Base-by-base conservation (phyloP, 1,140 invertebrate species). In the Drosophila prosaltans region DNA sequence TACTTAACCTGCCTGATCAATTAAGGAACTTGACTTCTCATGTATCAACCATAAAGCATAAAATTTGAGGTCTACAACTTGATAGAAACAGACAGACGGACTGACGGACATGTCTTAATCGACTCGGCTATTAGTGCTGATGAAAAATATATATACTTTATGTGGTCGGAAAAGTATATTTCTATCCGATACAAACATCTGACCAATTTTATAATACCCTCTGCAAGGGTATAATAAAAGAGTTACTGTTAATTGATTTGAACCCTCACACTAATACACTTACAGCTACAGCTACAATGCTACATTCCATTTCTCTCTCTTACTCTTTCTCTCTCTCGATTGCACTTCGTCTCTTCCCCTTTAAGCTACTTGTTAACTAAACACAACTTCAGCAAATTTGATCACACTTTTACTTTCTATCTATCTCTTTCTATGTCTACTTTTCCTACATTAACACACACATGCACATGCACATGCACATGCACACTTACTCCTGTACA, bases 371-470 rank as follows among this genome's bases (percentile, higher is more conserved):
- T 36, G 26, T 1, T 62, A 62, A 36, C 21, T 55, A 24, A 11
- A 45, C 30, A 30, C 16, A 24, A 51, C n/a, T 45, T 28, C 21
- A 63, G 10, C 28, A 30, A 30, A 63, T 43, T 63, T 48, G 41
- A 48, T 41, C 60, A 28, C 58, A 69, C 30, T 32, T 69, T 58
- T 69, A 81, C 63, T 76, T 40, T 76, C 61, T 64, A 51, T 69
- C 26, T 16, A 16, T 75, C 58, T 75, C 65, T 75, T 75, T 74
- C 32, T 72, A 74, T 75, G 72, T 75, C 73, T 75, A 75, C 40
- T 58, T 24, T 28, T 59, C 67, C 28, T 10, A 76, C 76, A 72
- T 32, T 40, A 51, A 39, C 58, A 63, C 54, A 26, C 65, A 74
- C 66, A 60, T 45, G 24, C 60, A 55, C 54, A 39, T 32, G 36